Evolutionary conservation across 2,113 vertebrate species (phyloP).

Genomic region (Cheirogaleus medius): DNA sequence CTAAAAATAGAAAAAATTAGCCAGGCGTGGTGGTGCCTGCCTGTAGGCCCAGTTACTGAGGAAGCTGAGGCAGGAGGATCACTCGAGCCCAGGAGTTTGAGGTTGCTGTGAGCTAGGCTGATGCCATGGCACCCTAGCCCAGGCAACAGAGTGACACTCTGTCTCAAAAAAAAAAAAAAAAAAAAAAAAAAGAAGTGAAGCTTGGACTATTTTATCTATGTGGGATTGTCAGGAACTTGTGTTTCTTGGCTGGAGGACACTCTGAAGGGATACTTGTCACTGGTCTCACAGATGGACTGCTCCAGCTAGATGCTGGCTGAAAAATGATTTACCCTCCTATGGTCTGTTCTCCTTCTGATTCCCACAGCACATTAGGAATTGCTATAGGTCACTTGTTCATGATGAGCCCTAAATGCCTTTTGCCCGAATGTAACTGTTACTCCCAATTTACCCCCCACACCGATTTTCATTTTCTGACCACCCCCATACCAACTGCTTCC

Average conservation of each 20-base stretch:
- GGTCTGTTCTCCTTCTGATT: neutral
- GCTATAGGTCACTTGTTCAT: neutral
- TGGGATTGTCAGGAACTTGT: neutral
- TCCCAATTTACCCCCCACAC: neutral
- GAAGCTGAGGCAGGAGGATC: no score
- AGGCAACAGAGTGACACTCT: no score
- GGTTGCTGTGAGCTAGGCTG: no score
- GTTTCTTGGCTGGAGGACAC: neutral
- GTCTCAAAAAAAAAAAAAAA: no score
- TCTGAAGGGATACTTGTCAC: neutral
- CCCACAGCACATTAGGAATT: neutral
- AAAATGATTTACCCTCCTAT: neutral
- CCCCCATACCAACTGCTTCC: neutral
- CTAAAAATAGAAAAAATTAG: no score
- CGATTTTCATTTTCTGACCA: neutral
- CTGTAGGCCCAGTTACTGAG: no score
- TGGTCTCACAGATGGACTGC: neutral
- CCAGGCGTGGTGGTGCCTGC: no score
- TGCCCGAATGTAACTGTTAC: neutral
- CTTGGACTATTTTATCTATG: neutral
- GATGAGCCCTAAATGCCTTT: neutral
- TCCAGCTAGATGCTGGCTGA: neutral
- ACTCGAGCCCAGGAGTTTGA: no score
- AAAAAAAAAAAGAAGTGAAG: neutral
- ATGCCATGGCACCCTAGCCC: no score